A percentile compares a stretch with the other conserved stretches of the same genome.
Conservation (phyloP, 2,797 vertebrate species). For the Galaxias olidus region DNA sequence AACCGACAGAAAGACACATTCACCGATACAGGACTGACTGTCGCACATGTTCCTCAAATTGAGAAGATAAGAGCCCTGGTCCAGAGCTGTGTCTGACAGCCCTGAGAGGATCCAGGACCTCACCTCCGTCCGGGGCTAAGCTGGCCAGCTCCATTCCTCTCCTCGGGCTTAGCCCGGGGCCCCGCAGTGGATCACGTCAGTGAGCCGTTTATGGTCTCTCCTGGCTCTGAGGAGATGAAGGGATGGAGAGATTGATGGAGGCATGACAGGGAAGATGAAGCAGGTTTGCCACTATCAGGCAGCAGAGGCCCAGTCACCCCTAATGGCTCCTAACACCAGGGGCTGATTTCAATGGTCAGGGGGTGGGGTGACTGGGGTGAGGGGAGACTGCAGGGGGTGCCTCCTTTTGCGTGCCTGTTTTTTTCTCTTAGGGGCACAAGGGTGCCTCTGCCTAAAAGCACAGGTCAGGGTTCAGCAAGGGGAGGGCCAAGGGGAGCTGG, state of each 20-base stretch:
- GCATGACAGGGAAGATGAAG: not conserved
- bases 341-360: constrained; percentile 52
- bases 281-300: not conserved
- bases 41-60: not conserved
- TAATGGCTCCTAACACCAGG: not conserved
- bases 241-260: too few relatives aligned
- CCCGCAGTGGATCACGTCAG: too few relatives aligned
- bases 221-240: not conserved
- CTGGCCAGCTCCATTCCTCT: not conserved
- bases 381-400: constrained; percentile 6
- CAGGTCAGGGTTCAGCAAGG: constrained; percentile 51
- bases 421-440: constrained; percentile 29
- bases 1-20: too few relatives aligned
- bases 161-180: not conserved
- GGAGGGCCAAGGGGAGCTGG: constrained; percentile 35
- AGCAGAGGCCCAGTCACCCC: constrained; percentile 1
- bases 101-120: constrained; percentile 1
- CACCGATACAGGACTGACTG: too few relatives aligned
- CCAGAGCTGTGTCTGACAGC: not conserved
- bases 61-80: constrained; percentile 1
- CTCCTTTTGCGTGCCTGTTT: constrained; percentile 33
- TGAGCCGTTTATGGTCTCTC: not conserved
- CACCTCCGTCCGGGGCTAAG: not conserved
- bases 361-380: constrained; percentile 36
- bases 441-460: constrained; percentile 44